These are phyloP conservation scores for Chauna torquata DNA, from an alignment of 2,113 vertebrate genomes.

Conservation along the genomic window DNA sequence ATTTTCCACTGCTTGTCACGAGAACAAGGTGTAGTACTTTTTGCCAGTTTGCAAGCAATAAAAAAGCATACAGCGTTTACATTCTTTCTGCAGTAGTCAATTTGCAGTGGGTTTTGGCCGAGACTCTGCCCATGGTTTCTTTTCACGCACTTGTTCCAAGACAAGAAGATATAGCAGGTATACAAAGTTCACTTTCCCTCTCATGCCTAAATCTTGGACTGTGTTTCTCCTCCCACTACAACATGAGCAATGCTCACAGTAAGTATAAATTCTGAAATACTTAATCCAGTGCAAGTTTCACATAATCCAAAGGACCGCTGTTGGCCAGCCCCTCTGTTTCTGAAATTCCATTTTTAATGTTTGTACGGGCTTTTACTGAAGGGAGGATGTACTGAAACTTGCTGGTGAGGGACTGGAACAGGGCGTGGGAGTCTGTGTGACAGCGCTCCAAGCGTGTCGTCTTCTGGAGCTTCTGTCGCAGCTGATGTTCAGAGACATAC, in stretches of 20 bases:
- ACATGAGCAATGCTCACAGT: not conserved
- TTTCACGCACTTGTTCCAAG: not conserved
- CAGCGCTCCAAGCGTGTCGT: not conserved
- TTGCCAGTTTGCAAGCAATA: not conserved
- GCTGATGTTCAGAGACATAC: not conserved
- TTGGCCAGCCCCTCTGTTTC: not conserved
- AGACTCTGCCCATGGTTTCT: not conserved
- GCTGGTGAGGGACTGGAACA: not conserved
- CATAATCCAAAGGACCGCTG: not conserved
- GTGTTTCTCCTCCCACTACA: not conserved
- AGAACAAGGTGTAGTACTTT: not conserved
- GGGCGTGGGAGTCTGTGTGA: rapidly evolving
- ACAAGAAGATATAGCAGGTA: not conserved
- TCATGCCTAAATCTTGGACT: not conserved
- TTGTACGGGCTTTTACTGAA: rapidly evolving
- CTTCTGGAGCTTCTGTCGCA: not conserved
- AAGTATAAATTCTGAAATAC: not conserved
- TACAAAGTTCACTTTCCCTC: not conserved
- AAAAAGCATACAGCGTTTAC: not conserved
- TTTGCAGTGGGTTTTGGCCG: not conserved
- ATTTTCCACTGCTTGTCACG: not conserved
- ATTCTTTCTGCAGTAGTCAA: not conserved
- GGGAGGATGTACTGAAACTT: not conserved
- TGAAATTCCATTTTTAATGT: not conserved
- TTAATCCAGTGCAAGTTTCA: not conserved